Evolutionary conservation across 1,140 invertebrate genomes (phyloP).

Genomic region (Dreissena polymorpha): DNA sequence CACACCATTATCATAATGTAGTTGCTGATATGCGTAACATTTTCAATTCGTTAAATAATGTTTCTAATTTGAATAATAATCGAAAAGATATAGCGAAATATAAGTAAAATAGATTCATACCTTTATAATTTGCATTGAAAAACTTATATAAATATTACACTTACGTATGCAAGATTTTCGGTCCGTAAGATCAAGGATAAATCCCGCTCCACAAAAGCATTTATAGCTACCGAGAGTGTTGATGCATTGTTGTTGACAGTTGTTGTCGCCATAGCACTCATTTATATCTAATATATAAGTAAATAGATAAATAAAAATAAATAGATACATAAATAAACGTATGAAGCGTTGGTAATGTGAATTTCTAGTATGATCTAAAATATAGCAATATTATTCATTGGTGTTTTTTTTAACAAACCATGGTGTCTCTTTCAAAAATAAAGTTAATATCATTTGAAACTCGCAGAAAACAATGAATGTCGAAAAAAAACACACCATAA

Average conservation of each 20-base stretch:
- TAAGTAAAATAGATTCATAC: not conserved
- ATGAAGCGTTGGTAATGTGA: too few species aligned
- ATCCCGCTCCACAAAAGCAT: conserved; percentile 20
- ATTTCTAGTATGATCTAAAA: too few species aligned
- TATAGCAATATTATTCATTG: too few species aligned
- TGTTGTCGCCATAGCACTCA: conserved; percentile 17
- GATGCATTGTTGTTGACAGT: conserved; percentile 14
- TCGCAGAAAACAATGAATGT: too few species aligned
- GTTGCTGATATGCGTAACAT: not conserved
- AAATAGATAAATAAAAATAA: too few species aligned
- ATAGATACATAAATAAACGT: too few species aligned
- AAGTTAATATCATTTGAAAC: too few species aligned
- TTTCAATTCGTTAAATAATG: not conserved
- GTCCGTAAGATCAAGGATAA: conserved; percentile 15
- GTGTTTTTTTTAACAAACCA: too few species aligned
- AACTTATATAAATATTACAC: not conserved
- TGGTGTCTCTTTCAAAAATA: too few species aligned
- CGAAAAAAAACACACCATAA: too few species aligned
- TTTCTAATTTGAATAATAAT: not conserved
- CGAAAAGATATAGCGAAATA: not conserved
- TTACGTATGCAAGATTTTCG: conserved; percentile 21
- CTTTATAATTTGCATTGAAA: not conserved
- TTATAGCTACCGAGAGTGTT: conserved; percentile 25
- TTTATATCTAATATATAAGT: conserved; percentile 27
- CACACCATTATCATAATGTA: not conserved